Evolutionary conservation across 2,113 vertebrate species (phyloP).

Genomic region (Nestor notabilis): DNA sequence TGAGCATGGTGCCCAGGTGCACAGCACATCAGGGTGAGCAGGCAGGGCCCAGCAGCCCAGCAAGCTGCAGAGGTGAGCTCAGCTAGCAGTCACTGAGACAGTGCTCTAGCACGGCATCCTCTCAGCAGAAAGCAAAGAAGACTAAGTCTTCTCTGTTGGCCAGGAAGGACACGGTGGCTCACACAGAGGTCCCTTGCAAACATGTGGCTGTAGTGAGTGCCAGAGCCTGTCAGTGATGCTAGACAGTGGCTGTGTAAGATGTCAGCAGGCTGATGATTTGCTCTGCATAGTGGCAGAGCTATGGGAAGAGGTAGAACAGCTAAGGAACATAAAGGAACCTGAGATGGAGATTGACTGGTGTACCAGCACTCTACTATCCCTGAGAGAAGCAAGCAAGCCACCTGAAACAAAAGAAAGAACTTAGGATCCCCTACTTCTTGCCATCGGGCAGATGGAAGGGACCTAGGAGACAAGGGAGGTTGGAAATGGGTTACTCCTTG

Average conservation of each 20-base stretch:
- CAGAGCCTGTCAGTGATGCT: neutral
- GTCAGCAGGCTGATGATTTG: neutral
- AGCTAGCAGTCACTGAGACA: neutral
- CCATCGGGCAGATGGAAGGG: neutral
- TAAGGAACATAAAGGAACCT: neutral
- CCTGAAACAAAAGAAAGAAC: neutral
- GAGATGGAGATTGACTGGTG: neutral
- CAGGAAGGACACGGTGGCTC: neutral
- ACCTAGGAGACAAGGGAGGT: neutral
- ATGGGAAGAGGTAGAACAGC: neutral
- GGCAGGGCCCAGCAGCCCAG: neutral
- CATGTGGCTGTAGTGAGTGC: neutral
- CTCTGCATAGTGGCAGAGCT: neutral
- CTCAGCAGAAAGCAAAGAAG: neutral
- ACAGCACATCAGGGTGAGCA: neutral
- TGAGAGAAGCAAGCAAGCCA: neutral
- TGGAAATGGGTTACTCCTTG: neutral
- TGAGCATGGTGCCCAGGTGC: neutral
- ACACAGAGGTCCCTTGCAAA: neutral
- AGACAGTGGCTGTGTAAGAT: neutral
- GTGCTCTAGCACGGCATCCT: neutral
- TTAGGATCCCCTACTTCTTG: neutral
- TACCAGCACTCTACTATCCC: neutral
- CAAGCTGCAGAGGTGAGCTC: neutral
- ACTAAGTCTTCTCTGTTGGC: neutral